phyloP scores from a whole-genome alignment of 2,113 vertebrate species.

The Corythaeola cristata region DNA sequence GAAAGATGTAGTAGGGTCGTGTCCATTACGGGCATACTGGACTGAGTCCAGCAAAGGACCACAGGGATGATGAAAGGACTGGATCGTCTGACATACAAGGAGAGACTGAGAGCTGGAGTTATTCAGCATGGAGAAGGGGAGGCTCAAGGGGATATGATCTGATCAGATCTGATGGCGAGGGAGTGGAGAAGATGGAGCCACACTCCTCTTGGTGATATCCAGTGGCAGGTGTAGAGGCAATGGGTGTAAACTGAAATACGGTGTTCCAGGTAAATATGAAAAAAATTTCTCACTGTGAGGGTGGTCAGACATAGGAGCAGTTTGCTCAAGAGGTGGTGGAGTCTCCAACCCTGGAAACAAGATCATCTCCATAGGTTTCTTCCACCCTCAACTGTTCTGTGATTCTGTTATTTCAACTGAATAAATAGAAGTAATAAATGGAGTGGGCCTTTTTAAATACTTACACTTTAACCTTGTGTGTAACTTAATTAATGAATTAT shows the following conservation, averaged over 20 bases:
- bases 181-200: background rate
- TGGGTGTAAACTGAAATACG: background rate
- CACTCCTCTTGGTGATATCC: background rate
- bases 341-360: background rate
- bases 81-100: background rate
- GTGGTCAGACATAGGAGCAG: background rate
- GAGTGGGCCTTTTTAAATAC: conserved; percentile 32
- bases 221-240: background rate
- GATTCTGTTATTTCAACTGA: background rate
- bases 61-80: background rate
- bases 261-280: background rate
- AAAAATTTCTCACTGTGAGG: background rate
- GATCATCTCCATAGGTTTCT: background rate
- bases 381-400: background rate
- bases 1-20: background rate
- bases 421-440: background rate
- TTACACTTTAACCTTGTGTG: conserved; percentile 54
- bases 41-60: background rate
- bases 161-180: background rate
- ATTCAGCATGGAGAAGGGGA: background rate
- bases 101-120: background rate
- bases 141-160: background rate
- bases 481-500: conserved; percentile 58
- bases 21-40: background rate
- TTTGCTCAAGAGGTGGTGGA: background rate